Evolutionary conservation across 2,888 invertebrate genomes (phyloP).

Genomic region (Quadroppia sp.): DNA sequence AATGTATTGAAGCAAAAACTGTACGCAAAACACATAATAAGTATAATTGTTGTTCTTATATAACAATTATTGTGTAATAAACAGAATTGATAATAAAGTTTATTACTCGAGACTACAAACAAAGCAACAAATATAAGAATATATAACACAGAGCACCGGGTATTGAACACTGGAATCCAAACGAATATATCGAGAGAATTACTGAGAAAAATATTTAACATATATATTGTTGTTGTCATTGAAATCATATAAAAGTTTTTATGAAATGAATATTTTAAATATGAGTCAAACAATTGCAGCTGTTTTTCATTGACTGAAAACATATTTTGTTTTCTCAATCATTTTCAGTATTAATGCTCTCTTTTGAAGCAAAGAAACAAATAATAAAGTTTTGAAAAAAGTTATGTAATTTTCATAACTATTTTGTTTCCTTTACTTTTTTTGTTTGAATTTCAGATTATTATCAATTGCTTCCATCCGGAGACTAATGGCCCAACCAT

Average conservation of each 20-base stretch:
- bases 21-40: not conserved
- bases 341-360: too few relatives aligned
- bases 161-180: not conserved
- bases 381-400: too few relatives aligned
- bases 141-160: not conserved
- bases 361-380: too few relatives aligned
- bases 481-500: conserved; percentile 8
- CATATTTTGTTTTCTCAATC: too few relatives aligned
- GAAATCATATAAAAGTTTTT: not conserved
- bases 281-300: not conserved
- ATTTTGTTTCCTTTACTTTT: not conserved
- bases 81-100: not conserved
- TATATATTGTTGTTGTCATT: not conserved
- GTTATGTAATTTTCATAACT: not conserved
- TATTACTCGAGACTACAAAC: not conserved
- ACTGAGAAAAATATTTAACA: too few relatives aligned
- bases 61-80: conserved; percentile 1
- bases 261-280: not conserved
- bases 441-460: not conserved
- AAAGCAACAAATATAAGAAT: not conserved
- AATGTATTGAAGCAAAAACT: not conserved
- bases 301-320: not conserved
- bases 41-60: not conserved
- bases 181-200: not conserved
- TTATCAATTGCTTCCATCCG: conserved; percentile 29